phyloP scores from a whole-genome alignment of 2,888 invertebrate species.

The Cryptus viduatorius region DNA sequence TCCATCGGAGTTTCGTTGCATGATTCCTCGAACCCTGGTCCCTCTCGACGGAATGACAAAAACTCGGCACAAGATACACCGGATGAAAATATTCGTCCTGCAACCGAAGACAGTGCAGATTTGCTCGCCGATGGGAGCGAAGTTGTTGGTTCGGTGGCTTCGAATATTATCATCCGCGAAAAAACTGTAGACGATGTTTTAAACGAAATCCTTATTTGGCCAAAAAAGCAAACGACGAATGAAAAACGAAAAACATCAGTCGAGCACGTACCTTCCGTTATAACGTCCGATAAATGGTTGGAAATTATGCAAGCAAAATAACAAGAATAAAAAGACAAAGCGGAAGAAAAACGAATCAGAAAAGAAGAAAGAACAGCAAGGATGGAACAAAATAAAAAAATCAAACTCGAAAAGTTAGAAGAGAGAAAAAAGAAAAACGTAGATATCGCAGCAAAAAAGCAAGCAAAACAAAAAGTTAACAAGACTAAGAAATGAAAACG shows the following conservation, averaged over 20 bases:
- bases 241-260: background rate
- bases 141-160: conserved; percentile 1
- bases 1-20: conserved; percentile 1
- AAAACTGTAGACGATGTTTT: conserved; percentile 22
- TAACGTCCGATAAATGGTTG: conserved; percentile 29
- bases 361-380: conserved; percentile 9
- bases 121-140: conserved; percentile 16
- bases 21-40: conserved; percentile 19
- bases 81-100: conserved; percentile 7
- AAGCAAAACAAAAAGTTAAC: too few species aligned
- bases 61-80: background rate
- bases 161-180: conserved; percentile 29
- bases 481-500: too few species aligned
- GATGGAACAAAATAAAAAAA: background rate
- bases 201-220: conserved; percentile 20
- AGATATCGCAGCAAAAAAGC: conserved; percentile 25
- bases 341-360: background rate
- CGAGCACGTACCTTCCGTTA: conserved; percentile 21
- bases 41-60: conserved; percentile 14
- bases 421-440: conserved; percentile 24
- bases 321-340: background rate
- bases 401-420: conserved; percentile 16
- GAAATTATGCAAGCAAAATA: conserved; percentile 6
- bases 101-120: conserved; percentile 8
- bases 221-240: conserved; percentile 30